phyloP scores from a whole-genome alignment of 92 coral and sea anemone species.

The Phymanthus crucifer region DNA sequence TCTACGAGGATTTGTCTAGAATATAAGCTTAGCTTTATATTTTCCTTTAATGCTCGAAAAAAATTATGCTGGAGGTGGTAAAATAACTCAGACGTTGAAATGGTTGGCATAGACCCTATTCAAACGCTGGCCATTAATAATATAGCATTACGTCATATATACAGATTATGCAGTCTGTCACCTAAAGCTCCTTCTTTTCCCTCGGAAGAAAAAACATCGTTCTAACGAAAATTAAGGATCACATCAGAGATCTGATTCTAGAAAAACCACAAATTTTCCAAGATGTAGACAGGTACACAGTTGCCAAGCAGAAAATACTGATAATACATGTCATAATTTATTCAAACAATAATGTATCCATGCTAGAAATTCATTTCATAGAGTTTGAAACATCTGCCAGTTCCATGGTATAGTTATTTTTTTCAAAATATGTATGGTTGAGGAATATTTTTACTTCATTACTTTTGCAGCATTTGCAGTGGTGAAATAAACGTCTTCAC shows the following conservation, averaged over 20 bases:
- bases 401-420: too few species aligned
- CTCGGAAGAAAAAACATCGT: background rate
- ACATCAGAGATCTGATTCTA: background rate
- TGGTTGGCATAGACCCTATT: background rate
- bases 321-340: background rate
- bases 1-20: too few species aligned
- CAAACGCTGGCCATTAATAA: background rate
- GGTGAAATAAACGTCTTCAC: too few species aligned
- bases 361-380: background rate
- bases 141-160: too few species aligned
- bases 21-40: background rate
- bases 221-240: background rate
- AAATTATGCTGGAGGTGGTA: too few species aligned
- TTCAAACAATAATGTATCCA: background rate
- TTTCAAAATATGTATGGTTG: too few species aligned
- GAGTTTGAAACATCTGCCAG: background rate
- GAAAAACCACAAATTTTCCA: background rate
- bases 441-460: too few species aligned
- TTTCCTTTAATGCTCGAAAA: background rate
- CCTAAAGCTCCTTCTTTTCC: too few species aligned
- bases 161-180: too few species aligned
- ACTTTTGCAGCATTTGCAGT: too few species aligned
- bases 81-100: too few species aligned
- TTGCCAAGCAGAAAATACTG: background rate
- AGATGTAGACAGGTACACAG: background rate